These are phyloP conservation scores for Asarcornis scutulata DNA, from an alignment of 2,113 vertebrate species.

Conservation along the genomic window DNA sequence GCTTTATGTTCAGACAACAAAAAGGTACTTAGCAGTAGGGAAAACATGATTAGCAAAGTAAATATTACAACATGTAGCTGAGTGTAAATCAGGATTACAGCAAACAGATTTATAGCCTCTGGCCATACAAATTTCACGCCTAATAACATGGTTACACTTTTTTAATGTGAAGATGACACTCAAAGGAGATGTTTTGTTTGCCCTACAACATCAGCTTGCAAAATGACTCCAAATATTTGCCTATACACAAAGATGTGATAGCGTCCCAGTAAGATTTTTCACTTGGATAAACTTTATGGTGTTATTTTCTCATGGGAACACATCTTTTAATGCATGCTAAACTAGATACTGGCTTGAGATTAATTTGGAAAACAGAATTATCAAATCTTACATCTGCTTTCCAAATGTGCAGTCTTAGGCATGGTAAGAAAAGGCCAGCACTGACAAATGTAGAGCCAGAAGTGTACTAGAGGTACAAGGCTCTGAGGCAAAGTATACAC, in stretches of 20 bases:
- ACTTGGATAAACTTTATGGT: neutral
- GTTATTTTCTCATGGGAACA: conserved; percentile 14
- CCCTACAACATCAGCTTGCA: neutral
- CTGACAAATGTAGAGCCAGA: neutral
- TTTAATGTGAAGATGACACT: neutral
- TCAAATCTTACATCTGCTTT: neutral
- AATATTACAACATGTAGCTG: neutral
- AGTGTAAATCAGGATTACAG: neutral
- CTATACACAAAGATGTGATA: neutral
- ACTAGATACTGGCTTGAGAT: neutral
- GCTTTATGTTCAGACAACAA: neutral
- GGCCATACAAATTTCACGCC: neutral
- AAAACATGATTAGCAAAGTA: neutral
- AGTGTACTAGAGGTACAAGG: neutral
- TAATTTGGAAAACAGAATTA: neutral
- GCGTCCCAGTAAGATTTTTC: neutral
- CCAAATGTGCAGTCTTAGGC: neutral
- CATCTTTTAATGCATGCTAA: neutral
- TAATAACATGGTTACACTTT: neutral
- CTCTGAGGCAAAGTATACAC: neutral
- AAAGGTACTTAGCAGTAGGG: neutral
- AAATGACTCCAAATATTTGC: neutral
- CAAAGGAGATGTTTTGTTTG: neutral
- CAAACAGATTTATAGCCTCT: neutral
- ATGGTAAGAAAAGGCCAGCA: neutral